A percentile compares a stretch with the other conserved stretches of the same genome.
phyloP scores from a whole-genome alignment of 2,888 invertebrate species.

The Blastobasis adustella region DNA sequence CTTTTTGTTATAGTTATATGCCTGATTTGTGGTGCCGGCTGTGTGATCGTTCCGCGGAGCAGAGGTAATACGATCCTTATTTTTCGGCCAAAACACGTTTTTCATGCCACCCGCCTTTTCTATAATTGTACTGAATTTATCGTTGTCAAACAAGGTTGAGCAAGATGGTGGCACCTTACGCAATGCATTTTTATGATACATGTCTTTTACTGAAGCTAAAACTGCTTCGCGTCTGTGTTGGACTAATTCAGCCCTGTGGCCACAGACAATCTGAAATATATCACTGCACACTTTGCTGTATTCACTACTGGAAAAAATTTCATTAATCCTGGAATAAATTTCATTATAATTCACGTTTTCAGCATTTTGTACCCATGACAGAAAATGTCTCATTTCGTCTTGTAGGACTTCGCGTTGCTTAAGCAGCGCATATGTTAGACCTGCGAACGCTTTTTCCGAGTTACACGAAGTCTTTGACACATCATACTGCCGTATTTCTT shows the following conservation, averaged over 20 bases:
- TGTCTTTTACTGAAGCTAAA: conserved; percentile 4
- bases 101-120: conserved; percentile 1
- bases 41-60: too few relatives aligned
- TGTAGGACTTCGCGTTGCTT: conserved; percentile 10
- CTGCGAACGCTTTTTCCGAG: conserved; percentile 9
- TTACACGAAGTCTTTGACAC: conserved; percentile 1
- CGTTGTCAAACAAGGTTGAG: conserved; percentile 1
- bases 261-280: conserved; percentile 7
- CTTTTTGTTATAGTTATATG: neutral
- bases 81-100: conserved; percentile 2
- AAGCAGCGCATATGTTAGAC: conserved; percentile 6
- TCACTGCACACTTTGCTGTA: conserved; percentile 5
- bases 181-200: conserved; percentile 3
- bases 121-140: neutral
- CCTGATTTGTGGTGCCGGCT: neutral
- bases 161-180: conserved; percentile 6
- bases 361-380: conserved; percentile 1
- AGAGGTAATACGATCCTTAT: neutral
- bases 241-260: conserved; percentile 5
- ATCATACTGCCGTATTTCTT: conserved; percentile 8
- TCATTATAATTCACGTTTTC: too few relatives aligned
- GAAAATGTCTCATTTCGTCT: neutral
- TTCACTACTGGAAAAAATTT: conserved; percentile 1
- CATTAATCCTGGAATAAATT: neutral
- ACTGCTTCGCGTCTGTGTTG: conserved; percentile 7